Evolutionary conservation across 2,797 vertebrate species (phyloP), one percentile per base, ranked within the genome.

Genomic region (Gallinago nigripennis): DNA sequence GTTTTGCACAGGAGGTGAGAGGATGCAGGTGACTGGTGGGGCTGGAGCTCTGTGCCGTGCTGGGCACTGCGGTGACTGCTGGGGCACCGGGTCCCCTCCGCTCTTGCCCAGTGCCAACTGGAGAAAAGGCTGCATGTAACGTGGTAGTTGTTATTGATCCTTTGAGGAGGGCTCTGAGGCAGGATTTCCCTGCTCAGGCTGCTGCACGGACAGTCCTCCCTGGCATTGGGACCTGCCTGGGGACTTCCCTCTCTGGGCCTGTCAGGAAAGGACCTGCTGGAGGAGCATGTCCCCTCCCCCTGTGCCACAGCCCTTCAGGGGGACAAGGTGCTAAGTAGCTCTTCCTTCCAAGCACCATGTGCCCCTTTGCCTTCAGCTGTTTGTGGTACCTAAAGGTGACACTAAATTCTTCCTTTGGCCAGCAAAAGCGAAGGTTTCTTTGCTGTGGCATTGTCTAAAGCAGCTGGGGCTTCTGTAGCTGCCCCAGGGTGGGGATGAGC

Each of bases 71-170:
- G 2, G 3, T 23, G 19, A 14, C 64, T 51, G 39, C 35, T 33
- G 46, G 27, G 8, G 24, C 27, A 7, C 0, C 0, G 45, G 41
- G 7, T 6, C 72, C 50, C 21, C 56, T 80, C 61, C 54, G 41
- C 51, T 64, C 28, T 19, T 48, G 35, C 17, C 13, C 1, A 0
- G 1, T 31, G 20, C 2, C 1, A 43, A 33, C 46, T 0, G 15
- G 27, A 57, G n/a, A 41, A 57, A 57, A n/a, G 23, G 8, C 51
- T 57, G 16, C 0, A 2, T 39, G 82, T 31, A 58, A 69, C 0
- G 1, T 9, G 64, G 60, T 31, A 1, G 23, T 8, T 71, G 31
- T 27, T 64, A 79, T 31, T 77, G 85, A 64, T 82, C 39, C 35
- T 57, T 14, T 37, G 43, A 41, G 48, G 71, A 79, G 83, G 39